Percentiles rank a stretch among this genome's conserved stretches.
Conservation (phyloP, 1,140 invertebrate species). For the Oppia nitens region DNA sequence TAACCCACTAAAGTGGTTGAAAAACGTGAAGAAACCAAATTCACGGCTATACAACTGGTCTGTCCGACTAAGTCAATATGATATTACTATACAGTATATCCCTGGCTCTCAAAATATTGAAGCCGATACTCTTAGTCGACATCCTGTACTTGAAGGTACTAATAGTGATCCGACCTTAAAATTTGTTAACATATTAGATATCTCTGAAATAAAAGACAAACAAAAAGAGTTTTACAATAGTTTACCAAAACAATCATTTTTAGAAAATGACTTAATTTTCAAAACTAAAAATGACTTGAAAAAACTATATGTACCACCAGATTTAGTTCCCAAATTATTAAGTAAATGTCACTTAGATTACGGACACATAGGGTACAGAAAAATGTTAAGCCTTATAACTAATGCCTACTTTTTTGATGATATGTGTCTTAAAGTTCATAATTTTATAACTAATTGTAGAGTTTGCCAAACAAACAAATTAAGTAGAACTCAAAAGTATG, state of each 20-base stretch:
- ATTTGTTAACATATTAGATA: background rate
- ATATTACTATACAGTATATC: slow-evolving; percentile 19
- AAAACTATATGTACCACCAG: slow-evolving; percentile 1
- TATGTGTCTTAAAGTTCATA: background rate
- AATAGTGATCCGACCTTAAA: background rate
- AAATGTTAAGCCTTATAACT: background rate
- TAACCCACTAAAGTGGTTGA: slow-evolving; percentile 3
- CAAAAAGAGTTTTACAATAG: background rate
- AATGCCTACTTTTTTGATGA: slow-evolving; percentile 1
- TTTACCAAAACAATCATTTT: background rate
- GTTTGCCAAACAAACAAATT: slow-evolving; percentile 7
- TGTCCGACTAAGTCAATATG: slow-evolving; percentile 26
- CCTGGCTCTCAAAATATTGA: slow-evolving; percentile 8
- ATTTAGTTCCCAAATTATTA: background rate
- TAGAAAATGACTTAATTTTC: background rate
- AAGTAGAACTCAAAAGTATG: background rate
- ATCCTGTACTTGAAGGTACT: background rate
- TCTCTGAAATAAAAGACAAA: background rate
- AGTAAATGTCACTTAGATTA: slow-evolving; percentile 4
- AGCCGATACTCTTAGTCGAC: slow-evolving; percentile 13
- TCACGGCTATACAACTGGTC: slow-evolving; percentile 15
- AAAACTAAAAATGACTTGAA: background rate
- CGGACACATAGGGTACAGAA: slow-evolving; percentile 7
- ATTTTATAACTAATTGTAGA: background rate
- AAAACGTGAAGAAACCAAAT: background rate